Evolutionary conservation across 2,797 vertebrate genomes (phyloP).

Genomic region (Smutsia temminckii): DNA sequence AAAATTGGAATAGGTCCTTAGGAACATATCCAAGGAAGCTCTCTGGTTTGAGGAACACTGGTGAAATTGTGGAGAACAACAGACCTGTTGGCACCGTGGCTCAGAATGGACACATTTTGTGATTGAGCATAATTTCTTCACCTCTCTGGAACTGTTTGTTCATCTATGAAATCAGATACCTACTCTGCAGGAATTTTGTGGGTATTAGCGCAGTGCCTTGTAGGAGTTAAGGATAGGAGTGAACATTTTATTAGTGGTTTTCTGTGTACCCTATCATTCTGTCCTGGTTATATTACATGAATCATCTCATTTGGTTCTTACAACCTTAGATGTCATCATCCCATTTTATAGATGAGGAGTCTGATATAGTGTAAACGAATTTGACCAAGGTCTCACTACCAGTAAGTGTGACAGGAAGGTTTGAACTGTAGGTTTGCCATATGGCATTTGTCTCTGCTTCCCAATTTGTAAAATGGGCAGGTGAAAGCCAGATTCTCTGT

Average conservation of each 20-base stretch:
- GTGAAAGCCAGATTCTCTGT: background rate
- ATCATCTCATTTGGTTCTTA: background rate
- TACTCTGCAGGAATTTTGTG: background rate
- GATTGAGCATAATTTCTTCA: background rate
- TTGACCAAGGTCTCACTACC: background rate
- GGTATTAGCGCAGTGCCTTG: background rate
- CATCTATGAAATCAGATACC: background rate
- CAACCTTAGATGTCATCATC: background rate
- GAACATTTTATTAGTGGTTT: background rate
- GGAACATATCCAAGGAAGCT: background rate
- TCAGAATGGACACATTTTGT: background rate
- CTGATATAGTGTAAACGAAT: background rate
- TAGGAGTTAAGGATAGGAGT: background rate
- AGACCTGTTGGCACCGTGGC: too few relatives aligned
- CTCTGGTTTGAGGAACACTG: background rate
- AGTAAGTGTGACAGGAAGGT: background rate
- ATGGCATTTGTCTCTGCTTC: background rate
- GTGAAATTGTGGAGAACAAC: background rate
- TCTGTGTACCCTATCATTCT: background rate
- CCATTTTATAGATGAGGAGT: background rate
- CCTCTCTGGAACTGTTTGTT: background rate
- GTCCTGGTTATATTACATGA: background rate
- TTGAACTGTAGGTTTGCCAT: background rate
- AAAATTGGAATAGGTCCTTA: background rate
- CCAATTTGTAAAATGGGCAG: background rate